Evolutionary conservation across 1,140 invertebrate genomes (phyloP).

Genomic region (Halotydeus destructor): DNA sequence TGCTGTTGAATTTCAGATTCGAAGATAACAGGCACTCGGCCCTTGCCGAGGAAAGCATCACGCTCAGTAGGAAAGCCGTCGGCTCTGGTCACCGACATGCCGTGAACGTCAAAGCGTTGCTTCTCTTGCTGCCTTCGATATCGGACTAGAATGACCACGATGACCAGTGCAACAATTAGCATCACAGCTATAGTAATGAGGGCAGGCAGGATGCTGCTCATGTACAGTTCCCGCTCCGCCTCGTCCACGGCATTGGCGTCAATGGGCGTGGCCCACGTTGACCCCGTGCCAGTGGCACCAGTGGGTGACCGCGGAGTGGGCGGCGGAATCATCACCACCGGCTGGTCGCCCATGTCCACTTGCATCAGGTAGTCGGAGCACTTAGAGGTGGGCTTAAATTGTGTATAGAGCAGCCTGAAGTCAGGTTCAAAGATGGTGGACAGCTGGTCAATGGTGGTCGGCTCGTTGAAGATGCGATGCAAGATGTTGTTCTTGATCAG

Average conservation of each 20-base stretch:
- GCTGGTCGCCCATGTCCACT: no score
- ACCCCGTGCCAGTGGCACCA: background rate
- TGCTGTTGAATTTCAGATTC: no score
- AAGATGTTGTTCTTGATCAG: slow-evolving; percentile 4
- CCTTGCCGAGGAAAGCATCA: slow-evolving; percentile 4
- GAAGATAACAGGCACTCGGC: slow-evolving; percentile 10
- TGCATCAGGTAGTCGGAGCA: slow-evolving; percentile 1
- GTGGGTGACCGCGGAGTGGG: background rate
- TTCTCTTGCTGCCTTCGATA: background rate
- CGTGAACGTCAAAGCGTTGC: background rate
- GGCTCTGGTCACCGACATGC: background rate
- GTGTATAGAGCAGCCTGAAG: background rate
- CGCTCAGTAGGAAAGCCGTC: slow-evolving; percentile 1
- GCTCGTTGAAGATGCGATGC: background rate
- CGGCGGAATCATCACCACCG: no score
- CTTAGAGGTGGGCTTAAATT: background rate
- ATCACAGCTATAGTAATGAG: slow-evolving; percentile 5
- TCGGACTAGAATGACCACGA: background rate
- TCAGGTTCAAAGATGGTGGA: slow-evolving; percentile 3
- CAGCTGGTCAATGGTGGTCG: no score
- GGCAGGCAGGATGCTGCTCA: slow-evolving; percentile 8
- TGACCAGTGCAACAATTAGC: slow-evolving; percentile 6
- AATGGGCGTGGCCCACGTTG: slow-evolving; percentile 4
- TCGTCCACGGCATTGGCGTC: background rate
- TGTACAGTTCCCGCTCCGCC: slow-evolving; percentile 3